Base-by-base conservation (phyloP, 2,888 invertebrate species). In the Morpho helenor region DNA sequence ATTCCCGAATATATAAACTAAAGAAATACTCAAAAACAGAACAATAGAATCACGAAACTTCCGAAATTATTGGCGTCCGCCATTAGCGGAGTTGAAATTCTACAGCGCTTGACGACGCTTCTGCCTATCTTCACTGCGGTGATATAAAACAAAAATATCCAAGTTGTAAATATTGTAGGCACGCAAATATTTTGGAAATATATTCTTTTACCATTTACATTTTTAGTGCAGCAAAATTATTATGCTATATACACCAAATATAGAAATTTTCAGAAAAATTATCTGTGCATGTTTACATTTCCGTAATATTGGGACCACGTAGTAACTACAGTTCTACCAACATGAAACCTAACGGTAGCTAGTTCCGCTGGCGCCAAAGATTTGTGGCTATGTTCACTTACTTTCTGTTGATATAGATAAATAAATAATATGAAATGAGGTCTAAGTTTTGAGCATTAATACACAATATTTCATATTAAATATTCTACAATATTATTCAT, bases 21-120 rank as follows among this genome's bases (percentile, higher is more conserved):
- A 69, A 71, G 74, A 75, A 78, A 79, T 82, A 78, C 77, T 83
- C 69, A 79, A 82, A 81, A 83, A 84, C 81, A 82, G 87, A 88
- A 88, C 87, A 88, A 90, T 88, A 84, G 85, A 87, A 84, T 81
- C 88, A 89, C 89, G 82, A 91, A 87, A 87, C 85, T 88, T 82
- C 87, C 86, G 87, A 88, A 89, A 87, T 86, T 89, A 89, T 87
- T 87, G 80, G 85, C 87, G 88, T 90, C 91, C 91, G 91, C 91
- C 91, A 91, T 91, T 91, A 80, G 88, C 87, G 80, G 86, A 86
- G 85, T 85, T 80, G 80, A 83, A 84, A 82, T 84, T 85, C 84
- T 87, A 82, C 79, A 76, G 80, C 87, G 88, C 84, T 88, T 84
- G 83, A 82, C 84, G 83, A 84, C 85, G 90, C 90, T 88, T 87